These are phyloP conservation scores for Seriola rivoliana DNA, from an alignment of 2,113 vertebrate genomes.

Conservation along the genomic window DNA sequence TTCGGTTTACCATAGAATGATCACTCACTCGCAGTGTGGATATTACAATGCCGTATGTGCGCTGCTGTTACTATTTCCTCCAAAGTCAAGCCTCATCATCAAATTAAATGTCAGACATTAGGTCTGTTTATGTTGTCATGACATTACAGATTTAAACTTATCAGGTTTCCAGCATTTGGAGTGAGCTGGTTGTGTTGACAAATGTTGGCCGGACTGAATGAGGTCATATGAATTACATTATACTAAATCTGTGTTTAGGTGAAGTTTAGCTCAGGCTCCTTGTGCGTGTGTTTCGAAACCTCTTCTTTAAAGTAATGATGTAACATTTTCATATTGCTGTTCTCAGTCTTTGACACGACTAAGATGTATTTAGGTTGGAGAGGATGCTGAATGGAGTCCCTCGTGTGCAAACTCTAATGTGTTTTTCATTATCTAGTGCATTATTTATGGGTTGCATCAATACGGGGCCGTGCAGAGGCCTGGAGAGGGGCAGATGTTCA, in stretches of 20 bases:
- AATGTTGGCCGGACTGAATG: conserved; percentile 2
- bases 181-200: conserved; percentile 1
- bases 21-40: not conserved
- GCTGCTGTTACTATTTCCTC: not conserved
- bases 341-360: not conserved
- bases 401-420: not conserved
- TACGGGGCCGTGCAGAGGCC: no score
- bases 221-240: conserved; percentile 13
- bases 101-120: conserved; percentile 10
- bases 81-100: conserved; percentile 8
- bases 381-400: not conserved
- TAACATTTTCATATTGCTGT: not conserved
- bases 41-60: not conserved
- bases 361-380: not conserved
- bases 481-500: no score
- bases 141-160: conserved; percentile 15
- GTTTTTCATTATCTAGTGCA: not conserved
- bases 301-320: not conserved
- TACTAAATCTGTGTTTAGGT: not conserved
- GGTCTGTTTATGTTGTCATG: conserved; percentile 19
- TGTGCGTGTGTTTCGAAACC: rapidly evolving
- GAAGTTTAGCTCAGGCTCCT: not conserved
- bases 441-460: conserved; percentile 10
- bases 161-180: conserved; percentile 12
- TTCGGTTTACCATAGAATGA: no score